phyloP scores from a whole-genome alignment of 2,888 invertebrate genomes.

The Dicyrtoma fusca region DNA sequence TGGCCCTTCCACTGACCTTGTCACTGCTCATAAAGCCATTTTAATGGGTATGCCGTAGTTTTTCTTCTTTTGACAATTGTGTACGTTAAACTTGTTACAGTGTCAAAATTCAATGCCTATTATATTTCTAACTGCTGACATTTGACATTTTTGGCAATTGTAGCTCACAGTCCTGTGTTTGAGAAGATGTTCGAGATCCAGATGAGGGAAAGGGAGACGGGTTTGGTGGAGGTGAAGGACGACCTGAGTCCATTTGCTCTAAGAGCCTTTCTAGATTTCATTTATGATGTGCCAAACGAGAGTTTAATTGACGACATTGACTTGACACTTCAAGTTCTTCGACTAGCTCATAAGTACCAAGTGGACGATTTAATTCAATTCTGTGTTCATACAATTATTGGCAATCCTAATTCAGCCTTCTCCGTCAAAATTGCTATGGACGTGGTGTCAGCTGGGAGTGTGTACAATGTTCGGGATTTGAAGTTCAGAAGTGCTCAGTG shows the following conservation, averaged over 20 bases:
- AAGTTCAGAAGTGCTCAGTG: constrained; percentile 4
- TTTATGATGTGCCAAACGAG: background rate
- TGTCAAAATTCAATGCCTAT: too few relatives aligned
- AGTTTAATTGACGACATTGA: background rate
- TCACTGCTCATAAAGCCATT: background rate
- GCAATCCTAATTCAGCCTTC: background rate
- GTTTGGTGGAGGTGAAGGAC: background rate
- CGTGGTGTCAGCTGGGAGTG: background rate
- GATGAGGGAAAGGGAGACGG: background rate
- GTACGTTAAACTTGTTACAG: too few relatives aligned
- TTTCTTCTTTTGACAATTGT: too few relatives aligned
- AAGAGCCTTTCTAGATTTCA: background rate
- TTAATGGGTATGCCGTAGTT: background rate
- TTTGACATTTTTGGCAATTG: too few relatives aligned
- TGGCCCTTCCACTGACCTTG: background rate
- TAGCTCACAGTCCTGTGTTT: too few relatives aligned
- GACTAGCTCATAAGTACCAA: background rate
- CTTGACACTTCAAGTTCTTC: background rate
- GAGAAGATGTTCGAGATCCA: too few relatives aligned
- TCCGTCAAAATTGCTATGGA: background rate
- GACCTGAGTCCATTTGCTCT: background rate
- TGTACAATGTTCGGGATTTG: constrained; percentile 1
- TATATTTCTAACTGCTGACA: too few relatives aligned
- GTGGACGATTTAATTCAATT: background rate
- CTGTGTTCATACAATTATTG: background rate